Conservation (phyloP, 2,888 invertebrate genomes). For the Scaptomyza tumidula region DNA sequence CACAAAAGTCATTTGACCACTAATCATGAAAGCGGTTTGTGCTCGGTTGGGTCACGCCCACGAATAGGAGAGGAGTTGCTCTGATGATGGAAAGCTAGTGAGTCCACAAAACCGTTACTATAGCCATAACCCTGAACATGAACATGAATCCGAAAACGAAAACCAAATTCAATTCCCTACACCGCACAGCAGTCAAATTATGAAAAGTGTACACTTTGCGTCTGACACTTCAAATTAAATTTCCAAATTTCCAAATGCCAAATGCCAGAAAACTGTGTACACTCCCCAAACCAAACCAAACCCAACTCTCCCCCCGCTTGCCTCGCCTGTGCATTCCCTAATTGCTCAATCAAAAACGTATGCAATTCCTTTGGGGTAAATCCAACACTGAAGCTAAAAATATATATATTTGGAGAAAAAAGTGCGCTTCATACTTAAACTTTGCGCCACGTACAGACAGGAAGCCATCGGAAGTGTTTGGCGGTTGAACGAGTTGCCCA, state of each 20-base stretch:
- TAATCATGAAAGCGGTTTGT: constrained; percentile 71
- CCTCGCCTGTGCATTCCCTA: constrained; percentile 59
- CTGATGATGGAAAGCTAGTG: background rate
- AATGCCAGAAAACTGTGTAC: constrained; percentile 1
- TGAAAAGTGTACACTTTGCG: constrained; percentile 73
- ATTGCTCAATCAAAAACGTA: constrained; percentile 77
- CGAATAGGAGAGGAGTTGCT: background rate
- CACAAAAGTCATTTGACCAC: constrained; percentile 75
- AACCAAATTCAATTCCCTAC: constrained; percentile 45
- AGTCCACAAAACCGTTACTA: constrained; percentile 20
- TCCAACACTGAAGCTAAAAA: constrained; percentile 53
- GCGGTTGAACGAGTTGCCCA: constrained; percentile 56
- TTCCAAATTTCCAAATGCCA: constrained; percentile 65
- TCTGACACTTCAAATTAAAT: constrained; percentile 73
- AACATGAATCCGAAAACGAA: constrained; percentile 13
- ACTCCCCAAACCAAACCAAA: background rate
- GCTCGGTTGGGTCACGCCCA: constrained; percentile 33
- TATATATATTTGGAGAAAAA: constrained; percentile 42
- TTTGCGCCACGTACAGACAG: constrained; percentile 40
- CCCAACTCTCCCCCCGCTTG: background rate
- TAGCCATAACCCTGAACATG: constrained; percentile 7
- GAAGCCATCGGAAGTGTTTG: constrained; percentile 69
- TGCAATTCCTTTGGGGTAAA: constrained; percentile 75
- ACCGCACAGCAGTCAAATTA: constrained; percentile 66
- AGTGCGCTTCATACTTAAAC: constrained; percentile 62